These are phyloP conservation scores for Sterrhoptilus dennistouni DNA, from an alignment of 2,113 vertebrate genomes.

Conservation along the genomic window DNA sequence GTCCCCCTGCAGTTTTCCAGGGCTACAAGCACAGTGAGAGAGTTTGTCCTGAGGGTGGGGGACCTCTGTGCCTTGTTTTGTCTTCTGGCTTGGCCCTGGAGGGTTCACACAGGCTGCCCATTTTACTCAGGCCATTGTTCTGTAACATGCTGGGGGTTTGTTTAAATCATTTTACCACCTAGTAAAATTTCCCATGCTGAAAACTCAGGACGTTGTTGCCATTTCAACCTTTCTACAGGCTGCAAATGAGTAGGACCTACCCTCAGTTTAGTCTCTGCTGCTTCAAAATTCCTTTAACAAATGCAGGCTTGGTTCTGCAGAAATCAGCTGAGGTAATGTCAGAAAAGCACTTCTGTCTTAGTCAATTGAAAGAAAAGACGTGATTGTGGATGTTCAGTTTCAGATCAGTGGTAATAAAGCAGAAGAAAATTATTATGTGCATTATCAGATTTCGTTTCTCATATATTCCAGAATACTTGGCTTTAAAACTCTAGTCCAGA, in stretches of 20 bases:
- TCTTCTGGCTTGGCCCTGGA: background rate
- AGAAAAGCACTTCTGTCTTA: background rate
- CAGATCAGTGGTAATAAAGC: constrained; percentile 29
- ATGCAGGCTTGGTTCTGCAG: background rate
- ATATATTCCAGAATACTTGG: constrained; percentile 1
- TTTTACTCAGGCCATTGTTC: background rate
- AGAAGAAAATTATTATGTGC: constrained; percentile 14
- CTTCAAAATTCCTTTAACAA: background rate
- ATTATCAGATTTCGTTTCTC: constrained; percentile 61
- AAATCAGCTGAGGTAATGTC: background rate
- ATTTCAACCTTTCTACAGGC: background rate
- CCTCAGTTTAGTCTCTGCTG: background rate
- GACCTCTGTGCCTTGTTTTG: background rate
- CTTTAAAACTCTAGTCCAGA: constrained; percentile 37
- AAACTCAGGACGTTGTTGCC: background rate
- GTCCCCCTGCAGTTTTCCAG: background rate
- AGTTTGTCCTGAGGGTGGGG: background rate
- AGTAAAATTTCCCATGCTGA: background rate
- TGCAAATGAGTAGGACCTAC: background rate
- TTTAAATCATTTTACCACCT: background rate
- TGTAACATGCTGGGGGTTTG: background rate
- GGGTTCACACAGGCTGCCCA: background rate
- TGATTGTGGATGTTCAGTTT: constrained; percentile 1
- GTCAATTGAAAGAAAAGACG: background rate
- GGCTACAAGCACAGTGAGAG: background rate